Conservation (phyloP, 2,113 vertebrate genomes). For the Lipotes vexillifer region DNA sequence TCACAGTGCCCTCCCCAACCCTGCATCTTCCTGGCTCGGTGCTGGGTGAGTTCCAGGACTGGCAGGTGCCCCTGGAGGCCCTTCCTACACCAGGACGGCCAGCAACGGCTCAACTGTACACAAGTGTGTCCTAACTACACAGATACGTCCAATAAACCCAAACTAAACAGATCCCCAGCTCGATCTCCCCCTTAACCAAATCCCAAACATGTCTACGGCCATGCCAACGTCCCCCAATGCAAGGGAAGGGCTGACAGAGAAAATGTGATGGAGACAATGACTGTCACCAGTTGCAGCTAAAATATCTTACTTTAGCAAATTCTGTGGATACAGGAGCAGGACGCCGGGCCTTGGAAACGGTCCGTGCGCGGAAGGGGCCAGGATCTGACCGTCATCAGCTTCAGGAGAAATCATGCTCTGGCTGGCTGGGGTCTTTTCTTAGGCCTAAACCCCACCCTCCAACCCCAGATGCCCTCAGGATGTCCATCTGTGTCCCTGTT, state of each 20-base stretch:
- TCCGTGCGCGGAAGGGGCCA: too few relatives aligned
- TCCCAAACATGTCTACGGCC: not conserved
- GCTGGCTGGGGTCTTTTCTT: not conserved
- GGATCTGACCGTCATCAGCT: fast-evolving
- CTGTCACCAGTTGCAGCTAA: not conserved
- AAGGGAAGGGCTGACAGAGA: not conserved
- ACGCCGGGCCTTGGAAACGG: not conserved
- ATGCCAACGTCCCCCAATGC: too few relatives aligned
- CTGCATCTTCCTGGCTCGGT: fast-evolving
- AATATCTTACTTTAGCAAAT: not conserved
- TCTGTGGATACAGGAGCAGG: fast-evolving
- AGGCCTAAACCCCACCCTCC: not conserved
- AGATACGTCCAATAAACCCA: not conserved
- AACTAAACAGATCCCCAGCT: not conserved
- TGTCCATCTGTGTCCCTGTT: not conserved
- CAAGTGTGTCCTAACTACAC: fast-evolving
- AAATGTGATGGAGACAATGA: not conserved
- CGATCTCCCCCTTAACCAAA: too few relatives aligned
- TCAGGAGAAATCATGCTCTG: fast-evolving
- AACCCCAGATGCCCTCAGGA: not conserved
- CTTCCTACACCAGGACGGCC: not conserved
- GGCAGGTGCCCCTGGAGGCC: too few relatives aligned
- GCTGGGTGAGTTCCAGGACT: fast-evolving
- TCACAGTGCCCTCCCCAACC: not conserved
- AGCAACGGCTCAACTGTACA: fast-evolving